A percentile compares a stretch with the other conserved stretches of the same genome.
These are phyloP conservation scores for Megalops cyprinoides DNA, from an alignment of 2,797 vertebrate genomes.

Conservation along the genomic window DNA sequence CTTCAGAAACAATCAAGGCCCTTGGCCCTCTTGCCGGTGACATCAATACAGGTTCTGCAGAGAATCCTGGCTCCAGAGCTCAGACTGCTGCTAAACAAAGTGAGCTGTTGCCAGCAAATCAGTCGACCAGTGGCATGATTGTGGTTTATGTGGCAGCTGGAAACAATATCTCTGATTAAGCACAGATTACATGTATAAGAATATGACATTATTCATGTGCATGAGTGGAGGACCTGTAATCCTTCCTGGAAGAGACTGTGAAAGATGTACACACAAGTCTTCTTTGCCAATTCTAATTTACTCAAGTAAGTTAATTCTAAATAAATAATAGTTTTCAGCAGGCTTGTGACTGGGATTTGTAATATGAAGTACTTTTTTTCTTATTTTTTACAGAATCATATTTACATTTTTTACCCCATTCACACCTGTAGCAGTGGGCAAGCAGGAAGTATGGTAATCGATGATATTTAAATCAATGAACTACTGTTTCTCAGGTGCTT, in stretches of 20 bases:
- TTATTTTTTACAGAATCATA: background rate
- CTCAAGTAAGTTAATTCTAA: background rate
- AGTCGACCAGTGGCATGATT: background rate
- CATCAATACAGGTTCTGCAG: background rate
- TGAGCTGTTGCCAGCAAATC: background rate
- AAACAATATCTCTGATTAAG: slow-evolving; percentile 23
- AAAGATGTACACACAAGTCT: background rate
- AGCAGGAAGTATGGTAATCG: background rate
- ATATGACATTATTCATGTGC: background rate
- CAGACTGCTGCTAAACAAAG: too few relatives aligned
- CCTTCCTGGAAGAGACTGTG: background rate
- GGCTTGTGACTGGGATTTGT: background rate
- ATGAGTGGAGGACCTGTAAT: background rate
- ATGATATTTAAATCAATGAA: background rate
- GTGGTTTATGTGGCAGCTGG: slow-evolving; percentile 6
- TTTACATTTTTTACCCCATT: background rate
- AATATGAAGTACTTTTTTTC: background rate
- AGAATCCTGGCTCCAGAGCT: background rate
- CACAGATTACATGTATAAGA: background rate
- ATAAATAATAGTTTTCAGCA: background rate
- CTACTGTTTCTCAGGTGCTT: background rate
- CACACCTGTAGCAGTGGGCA: background rate
- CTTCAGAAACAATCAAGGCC: background rate
- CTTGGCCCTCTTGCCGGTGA: too few relatives aligned
- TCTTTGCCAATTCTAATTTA: background rate